Percentiles rank a stretch among this genome's conserved stretches.
Evolutionary conservation across 2,888 invertebrate genomes (phyloP).

Genomic region (Pterobdella sp.): DNA sequence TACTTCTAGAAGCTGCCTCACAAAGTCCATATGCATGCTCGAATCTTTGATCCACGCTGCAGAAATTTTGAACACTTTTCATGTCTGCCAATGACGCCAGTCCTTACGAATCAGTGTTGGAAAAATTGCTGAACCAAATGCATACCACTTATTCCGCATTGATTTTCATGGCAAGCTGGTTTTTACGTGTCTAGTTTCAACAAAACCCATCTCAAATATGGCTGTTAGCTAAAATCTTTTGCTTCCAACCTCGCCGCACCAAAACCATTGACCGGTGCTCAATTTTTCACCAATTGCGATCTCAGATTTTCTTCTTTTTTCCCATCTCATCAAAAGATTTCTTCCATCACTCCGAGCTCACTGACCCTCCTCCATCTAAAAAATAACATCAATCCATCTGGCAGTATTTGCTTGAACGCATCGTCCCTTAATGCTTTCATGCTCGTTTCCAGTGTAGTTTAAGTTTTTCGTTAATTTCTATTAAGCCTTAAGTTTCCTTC

Average conservation of each 20-base stretch:
- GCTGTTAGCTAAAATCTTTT: neutral
- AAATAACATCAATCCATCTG: neutral
- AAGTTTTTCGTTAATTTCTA: no score
- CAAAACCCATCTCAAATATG: neutral
- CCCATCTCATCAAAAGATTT: neutral
- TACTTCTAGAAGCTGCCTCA: conserved; percentile 69
- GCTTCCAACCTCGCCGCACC: neutral
- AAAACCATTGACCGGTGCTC: neutral
- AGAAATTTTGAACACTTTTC: conserved; percentile 56
- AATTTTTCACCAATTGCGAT: neutral
- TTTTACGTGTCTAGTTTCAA: neutral
- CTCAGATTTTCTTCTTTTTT: neutral
- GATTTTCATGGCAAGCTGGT: neutral
- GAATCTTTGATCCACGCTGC: conserved; percentile 47
- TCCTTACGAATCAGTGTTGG: conserved; percentile 47
- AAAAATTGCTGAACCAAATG: no score
- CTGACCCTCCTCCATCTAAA: neutral
- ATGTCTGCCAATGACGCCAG: conserved; percentile 64
- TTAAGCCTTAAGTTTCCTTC: no score
- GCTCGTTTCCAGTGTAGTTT: neutral
- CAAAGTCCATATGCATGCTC: conserved; percentile 58
- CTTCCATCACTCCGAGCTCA: neutral
- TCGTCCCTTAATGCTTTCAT: conserved; percentile 18
- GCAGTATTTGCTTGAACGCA: conserved; percentile 11
- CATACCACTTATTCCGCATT: neutral